Evolutionary conservation across 1,140 invertebrate genomes (phyloP).

Genomic region (Sitobion miscanthi): DNA sequence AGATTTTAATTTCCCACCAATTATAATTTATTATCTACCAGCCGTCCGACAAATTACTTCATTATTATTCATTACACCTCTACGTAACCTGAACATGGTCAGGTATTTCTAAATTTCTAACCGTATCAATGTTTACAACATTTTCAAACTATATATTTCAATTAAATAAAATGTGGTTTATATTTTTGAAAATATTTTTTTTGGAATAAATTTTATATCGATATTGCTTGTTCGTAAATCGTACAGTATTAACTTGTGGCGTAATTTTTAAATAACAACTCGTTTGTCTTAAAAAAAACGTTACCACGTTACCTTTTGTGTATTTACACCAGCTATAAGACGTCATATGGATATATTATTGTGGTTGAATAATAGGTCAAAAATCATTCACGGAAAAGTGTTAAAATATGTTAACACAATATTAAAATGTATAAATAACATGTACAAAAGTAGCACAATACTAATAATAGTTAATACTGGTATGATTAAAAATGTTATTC

Average conservation of each 20-base stretch:
- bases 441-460: background rate
- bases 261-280: background rate
- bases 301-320: background rate
- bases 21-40: slow-evolving; percentile 2
- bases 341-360: too few relatives aligned
- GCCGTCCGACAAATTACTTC: background rate
- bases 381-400: background rate
- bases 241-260: background rate
- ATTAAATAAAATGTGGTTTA: background rate
- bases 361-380: background rate
- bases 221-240: background rate
- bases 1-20: slow-evolving; percentile 38
- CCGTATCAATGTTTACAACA: background rate
- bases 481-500: background rate
- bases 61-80: slow-evolving; percentile 9
- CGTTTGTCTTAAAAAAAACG: background rate
- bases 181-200: background rate
- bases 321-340: background rate
- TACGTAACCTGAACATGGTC: background rate
- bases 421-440: background rate
- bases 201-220: background rate
- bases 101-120: background rate
- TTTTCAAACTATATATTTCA: background rate
- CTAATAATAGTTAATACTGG: background rate
- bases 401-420: background rate